These are phyloP conservation scores for Ceratina japonica DNA, from an alignment of 1,140 invertebrate genomes.

Conservation along the genomic window DNA sequence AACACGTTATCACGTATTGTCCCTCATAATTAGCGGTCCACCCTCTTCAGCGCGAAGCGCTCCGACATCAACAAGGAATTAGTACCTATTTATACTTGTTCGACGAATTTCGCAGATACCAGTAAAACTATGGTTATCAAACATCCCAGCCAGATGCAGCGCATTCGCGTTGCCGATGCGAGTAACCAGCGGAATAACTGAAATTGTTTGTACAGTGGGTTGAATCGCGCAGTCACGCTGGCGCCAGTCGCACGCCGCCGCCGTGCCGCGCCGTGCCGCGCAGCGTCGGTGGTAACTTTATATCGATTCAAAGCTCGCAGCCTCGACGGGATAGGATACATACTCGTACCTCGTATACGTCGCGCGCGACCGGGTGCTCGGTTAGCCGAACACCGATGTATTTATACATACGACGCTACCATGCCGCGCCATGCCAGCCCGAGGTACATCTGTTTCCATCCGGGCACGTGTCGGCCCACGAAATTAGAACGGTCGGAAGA, in stretches of 20 bases:
- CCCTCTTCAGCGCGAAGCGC: no score
- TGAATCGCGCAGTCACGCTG: constrained; percentile 38
- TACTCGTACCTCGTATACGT: neutral
- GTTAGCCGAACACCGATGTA: constrained; percentile 55
- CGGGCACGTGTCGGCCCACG: constrained; percentile 65
- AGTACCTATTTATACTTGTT: no score
- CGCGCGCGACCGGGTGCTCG: constrained; percentile 17
- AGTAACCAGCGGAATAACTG: no score
- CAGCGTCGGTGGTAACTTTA: constrained; percentile 25
- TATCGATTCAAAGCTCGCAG: constrained; percentile 51
- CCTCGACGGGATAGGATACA: constrained; percentile 1
- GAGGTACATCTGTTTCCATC: constrained; percentile 66
- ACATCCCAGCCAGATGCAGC: no score
- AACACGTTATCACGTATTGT: no score
- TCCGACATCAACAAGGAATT: no score
- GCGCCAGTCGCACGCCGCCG: constrained; percentile 23
- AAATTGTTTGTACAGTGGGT: neutral
- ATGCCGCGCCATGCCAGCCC: constrained; percentile 6
- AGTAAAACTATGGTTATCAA: no score
- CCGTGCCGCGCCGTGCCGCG: no score
- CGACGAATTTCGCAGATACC: no score
- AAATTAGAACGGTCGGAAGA: constrained; percentile 63
- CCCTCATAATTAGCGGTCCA: no score
- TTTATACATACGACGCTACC: constrained; percentile 67
- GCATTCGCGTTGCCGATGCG: no score